Base-by-base conservation (phyloP, 2,888 invertebrate species). In the Proisotoma minuta region DNA sequence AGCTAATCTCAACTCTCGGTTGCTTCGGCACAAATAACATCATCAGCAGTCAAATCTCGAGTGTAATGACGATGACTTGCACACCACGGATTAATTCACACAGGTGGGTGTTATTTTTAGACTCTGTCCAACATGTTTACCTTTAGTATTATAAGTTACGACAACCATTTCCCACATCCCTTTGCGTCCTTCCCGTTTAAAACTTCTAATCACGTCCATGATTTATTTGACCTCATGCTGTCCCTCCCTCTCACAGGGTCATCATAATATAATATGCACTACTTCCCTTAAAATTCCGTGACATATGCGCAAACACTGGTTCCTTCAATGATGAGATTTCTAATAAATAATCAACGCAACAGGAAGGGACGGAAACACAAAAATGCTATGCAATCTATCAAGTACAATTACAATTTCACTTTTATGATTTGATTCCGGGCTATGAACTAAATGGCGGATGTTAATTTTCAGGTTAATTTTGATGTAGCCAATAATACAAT, bases 161-260 rank as follows among this genome's bases (percentile, higher is more conserved):
- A 54, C 29, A n/a, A 39, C 53, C 53, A 54, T 54, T 54, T 54
- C 53, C 53, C 53, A 22, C 39, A 54, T 29, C 53, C 53, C 39
- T 43, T n/a, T 43, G 39, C 53, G 18, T 54, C 39, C 34, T 18
- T 10, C 22, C 8, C n/a, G 29, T 27, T 23, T 5, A 8, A 24
- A 20, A 12, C 3, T 8, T 5, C 10, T 54, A 54, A 54, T 54
- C 53, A 54, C 3, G 39, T 54, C 22, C 53, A 54, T 54, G 53
- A 54, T 54, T 54, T 54, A 54, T 54, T 54, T 29, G 53, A 54
- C n/a, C 53, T 54, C 53, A 27, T 51, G 51, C 51, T 51, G 51
- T 27, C 27, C 51, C 27, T 27, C 50, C 18, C 28, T 51, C 10
- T 34, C 43, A 5, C 43, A 43, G 43, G 43, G 43, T 43, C 43